Evolutionary conservation across 1,140 invertebrate species (phyloP).

Genomic region (Drosophila watanabei): DNA sequence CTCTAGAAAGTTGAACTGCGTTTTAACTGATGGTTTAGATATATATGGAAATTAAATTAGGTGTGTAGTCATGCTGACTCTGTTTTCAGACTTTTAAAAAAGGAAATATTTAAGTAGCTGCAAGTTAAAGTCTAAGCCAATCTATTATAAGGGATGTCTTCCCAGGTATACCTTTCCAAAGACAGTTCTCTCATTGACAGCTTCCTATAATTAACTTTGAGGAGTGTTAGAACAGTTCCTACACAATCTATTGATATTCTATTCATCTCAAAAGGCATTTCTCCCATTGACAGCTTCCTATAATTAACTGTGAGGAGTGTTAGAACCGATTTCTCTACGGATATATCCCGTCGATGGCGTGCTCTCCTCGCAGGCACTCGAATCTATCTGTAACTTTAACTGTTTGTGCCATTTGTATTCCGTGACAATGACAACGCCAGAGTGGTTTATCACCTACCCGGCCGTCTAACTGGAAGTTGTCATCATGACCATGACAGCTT

Average conservation of each 20-base stretch:
- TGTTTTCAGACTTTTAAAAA: background rate
- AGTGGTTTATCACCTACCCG: slow-evolving; percentile 52
- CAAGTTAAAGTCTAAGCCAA: too few relatives aligned
- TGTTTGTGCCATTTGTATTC: slow-evolving; percentile 69
- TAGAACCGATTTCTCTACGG: slow-evolving; percentile 1
- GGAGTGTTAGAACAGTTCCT: too few relatives aligned
- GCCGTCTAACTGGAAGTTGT: slow-evolving; percentile 68
- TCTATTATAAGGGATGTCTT: too few relatives aligned
- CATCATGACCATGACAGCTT: slow-evolving; percentile 70
- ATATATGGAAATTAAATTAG: background rate
- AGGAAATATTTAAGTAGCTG: background rate
- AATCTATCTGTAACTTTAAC: slow-evolving; percentile 56
- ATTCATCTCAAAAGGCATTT: background rate
- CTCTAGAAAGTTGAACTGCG: slow-evolving; percentile 1
- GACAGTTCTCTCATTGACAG: too few relatives aligned
- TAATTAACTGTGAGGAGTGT: background rate
- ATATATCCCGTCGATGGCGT: slow-evolving; percentile 40
- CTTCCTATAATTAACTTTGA: too few relatives aligned
- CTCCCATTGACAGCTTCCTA: background rate
- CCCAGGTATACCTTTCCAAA: too few relatives aligned
- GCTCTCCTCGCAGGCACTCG: slow-evolving; percentile 42
- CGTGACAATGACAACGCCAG: slow-evolving; percentile 68
- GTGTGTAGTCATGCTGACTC: background rate
- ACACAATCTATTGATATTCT: background rate
- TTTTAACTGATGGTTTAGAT: background rate